Conservation (phyloP, 2,113 vertebrate species). For the Riparia riparia region DNA sequence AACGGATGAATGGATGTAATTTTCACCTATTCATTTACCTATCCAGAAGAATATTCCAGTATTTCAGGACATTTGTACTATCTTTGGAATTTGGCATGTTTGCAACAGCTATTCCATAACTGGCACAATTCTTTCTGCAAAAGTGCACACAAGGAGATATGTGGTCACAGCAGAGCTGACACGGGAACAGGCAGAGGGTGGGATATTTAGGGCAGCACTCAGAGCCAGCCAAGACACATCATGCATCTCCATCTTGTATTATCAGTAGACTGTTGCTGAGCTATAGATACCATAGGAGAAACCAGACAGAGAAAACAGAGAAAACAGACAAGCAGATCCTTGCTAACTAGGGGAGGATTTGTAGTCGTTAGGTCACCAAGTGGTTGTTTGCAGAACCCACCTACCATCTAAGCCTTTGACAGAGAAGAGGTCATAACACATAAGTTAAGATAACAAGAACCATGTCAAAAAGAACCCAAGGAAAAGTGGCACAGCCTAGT, state of each 20-base stretch:
- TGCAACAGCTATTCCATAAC: not conserved
- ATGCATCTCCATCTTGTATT: not conserved
- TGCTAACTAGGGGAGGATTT: not conserved
- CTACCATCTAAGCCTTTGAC: not conserved
- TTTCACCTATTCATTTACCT: not conserved
- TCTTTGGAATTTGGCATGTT: not conserved
- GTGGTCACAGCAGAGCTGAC: not conserved
- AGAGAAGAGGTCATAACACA: not conserved
- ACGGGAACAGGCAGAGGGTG: not conserved
- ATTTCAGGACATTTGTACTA: not conserved
- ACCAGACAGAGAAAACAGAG: not conserved
- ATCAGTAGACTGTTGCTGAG: not conserved
- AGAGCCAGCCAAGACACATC: not conserved
- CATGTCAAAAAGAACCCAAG: not conserved
- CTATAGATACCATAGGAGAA: not conserved
- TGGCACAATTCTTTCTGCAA: not conserved
- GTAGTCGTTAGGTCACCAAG: not conserved
- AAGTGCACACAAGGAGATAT: not conserved
- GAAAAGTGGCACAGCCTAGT: not conserved
- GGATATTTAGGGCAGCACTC: not conserved
- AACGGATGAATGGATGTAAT: not conserved
- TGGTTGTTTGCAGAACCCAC: not conserved
- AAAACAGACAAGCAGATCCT: not conserved
- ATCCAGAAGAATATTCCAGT: not conserved
- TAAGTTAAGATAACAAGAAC: not conserved